phyloP scores from a whole-genome alignment of 2,888 invertebrate genomes.

The Drosophila limbata region DNA sequence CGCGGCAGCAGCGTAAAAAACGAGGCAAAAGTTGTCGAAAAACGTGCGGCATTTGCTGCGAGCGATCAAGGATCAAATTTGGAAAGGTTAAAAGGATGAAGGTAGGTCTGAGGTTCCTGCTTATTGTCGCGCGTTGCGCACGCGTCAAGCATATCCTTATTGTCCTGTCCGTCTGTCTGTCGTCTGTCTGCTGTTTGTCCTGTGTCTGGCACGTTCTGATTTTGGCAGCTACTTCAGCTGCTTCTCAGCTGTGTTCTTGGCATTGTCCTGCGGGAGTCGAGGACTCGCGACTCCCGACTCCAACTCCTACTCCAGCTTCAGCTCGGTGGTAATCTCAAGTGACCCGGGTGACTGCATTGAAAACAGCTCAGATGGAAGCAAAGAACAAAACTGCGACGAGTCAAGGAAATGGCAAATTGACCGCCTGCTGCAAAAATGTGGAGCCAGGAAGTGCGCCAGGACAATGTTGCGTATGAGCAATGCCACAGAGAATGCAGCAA shows the following conservation, averaged over 20 bases:
- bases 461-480: constrained; percentile 72
- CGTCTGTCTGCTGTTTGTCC: constrained; percentile 12
- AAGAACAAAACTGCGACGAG: constrained; percentile 29
- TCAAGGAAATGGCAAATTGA: constrained; percentile 85
- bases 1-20: constrained; percentile 44
- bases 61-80: neutral
- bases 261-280: constrained; percentile 57
- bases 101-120: constrained; percentile 15
- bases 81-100: neutral
- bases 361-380: constrained; percentile 64
- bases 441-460: constrained; percentile 66
- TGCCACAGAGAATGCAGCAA: constrained; percentile 10
- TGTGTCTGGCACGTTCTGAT: constrained; percentile 62
- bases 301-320: neutral
- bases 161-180: neutral
- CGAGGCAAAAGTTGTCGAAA: constrained; percentile 78
- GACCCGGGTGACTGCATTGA: constrained; percentile 73
- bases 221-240: constrained; percentile 56
- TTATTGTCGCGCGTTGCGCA: constrained; percentile 63
- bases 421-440: constrained; percentile 82
- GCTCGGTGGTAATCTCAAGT: constrained; percentile 43
- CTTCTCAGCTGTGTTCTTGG: constrained; percentile 15
- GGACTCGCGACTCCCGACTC: constrained; percentile 8
- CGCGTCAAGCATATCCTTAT: constrained; percentile 54
- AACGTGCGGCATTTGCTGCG: constrained; percentile 69